phyloP scores from a whole-genome alignment of 2,797 vertebrate genomes.

The Sebastes matsubarae region DNA sequence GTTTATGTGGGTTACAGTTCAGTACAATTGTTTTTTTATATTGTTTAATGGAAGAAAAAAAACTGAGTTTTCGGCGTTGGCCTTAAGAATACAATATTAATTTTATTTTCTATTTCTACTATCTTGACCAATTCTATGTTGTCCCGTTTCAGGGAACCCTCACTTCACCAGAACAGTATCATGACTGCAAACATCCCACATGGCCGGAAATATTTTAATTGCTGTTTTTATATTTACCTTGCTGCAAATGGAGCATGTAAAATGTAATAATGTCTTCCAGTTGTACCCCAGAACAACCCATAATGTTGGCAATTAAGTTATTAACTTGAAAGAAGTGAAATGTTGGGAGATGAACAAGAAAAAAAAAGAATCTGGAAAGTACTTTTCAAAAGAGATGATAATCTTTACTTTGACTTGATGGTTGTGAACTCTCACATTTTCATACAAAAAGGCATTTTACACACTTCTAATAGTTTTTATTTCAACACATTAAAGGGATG shows the following conservation, averaged over 20 bases:
- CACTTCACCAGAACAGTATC: conserved; percentile 7
- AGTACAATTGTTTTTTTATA: not conserved
- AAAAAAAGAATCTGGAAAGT: not conserved
- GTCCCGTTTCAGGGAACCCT: not conserved
- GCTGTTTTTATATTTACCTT: conserved; percentile 74
- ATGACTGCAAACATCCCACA: conserved; percentile 31
- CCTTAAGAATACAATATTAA: not conserved
- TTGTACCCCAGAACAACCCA: conserved; percentile 56
- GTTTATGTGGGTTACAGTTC: not conserved
- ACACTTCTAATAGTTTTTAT: not conserved
- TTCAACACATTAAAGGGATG: not conserved
- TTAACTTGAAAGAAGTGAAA: conserved; percentile 60
- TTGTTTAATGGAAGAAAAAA: not conserved
- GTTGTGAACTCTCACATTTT: not conserved
- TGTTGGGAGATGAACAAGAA: not conserved
- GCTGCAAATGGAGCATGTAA: conserved; percentile 73
- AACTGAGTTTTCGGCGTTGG: not conserved
- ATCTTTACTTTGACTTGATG: conserved; percentile 17
- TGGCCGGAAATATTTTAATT: conserved; percentile 61
- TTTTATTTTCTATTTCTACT: not conserved
- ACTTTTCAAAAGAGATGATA: conserved; percentile 21
- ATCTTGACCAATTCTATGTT: not conserved
- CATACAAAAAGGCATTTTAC: not conserved
- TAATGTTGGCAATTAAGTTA: conserved; percentile 69
- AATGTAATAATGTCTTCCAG: conserved; percentile 77